phyloP scores from a whole-genome alignment of 2,797 vertebrate genomes.

The Notamacropus eugenii region DNA sequence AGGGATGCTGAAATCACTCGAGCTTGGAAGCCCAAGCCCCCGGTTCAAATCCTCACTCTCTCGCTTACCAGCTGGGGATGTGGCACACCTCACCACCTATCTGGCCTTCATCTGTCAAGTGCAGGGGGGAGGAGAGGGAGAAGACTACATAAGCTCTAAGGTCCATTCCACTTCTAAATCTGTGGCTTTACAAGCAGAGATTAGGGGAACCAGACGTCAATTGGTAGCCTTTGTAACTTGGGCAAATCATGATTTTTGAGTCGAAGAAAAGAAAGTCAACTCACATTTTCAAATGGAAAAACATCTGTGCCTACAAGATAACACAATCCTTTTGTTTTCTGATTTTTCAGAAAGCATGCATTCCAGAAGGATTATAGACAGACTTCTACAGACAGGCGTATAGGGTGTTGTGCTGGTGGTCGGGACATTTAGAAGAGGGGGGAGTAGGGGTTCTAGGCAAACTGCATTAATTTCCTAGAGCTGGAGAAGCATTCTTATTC shows the following conservation, averaged over 20 bases:
- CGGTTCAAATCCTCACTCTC: neutral
- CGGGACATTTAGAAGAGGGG: constrained; percentile 75
- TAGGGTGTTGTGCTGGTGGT: constrained; percentile 77
- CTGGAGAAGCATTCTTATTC: constrained; percentile 74
- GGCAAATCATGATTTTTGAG: neutral
- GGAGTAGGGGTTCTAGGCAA: constrained; percentile 61
- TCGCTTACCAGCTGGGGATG: no score
- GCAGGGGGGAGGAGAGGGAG: no score
- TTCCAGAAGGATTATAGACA: constrained; percentile 66
- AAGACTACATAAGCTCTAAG: neutral
- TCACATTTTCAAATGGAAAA: neutral
- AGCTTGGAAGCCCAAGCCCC: neutral
- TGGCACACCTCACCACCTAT: neutral
- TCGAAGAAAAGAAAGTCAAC: neutral
- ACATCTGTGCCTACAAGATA: neutral
- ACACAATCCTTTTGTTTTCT: neutral
- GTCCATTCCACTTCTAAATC: neutral
- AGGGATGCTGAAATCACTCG: no score
- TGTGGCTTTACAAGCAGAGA: neutral
- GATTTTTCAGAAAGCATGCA: constrained; percentile 38
- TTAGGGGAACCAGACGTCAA: neutral
- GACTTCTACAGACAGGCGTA: constrained; percentile 77
- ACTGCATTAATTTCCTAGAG: constrained; percentile 77
- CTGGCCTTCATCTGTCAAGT: neutral
- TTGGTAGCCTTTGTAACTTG: constrained; percentile 35